Conservation (phyloP, 1,140 invertebrate species). For the Platorchestia sp. region DNA sequence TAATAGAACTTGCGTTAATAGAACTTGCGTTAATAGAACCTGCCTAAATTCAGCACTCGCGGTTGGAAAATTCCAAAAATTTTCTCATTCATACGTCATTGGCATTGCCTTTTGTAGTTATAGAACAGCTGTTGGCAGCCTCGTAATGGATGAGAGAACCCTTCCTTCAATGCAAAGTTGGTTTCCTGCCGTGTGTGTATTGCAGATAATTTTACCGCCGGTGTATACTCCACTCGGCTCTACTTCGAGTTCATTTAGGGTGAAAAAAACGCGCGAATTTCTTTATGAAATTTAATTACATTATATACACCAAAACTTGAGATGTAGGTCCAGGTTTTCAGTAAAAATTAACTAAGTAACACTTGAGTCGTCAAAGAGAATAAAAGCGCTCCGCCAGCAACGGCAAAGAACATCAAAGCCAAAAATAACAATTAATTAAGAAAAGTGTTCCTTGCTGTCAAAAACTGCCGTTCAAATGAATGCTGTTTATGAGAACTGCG, state of each 20-base stretch:
- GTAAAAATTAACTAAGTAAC: not conserved
- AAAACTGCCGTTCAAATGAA: not conserved
- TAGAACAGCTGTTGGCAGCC: not conserved
- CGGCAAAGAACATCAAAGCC: not conserved
- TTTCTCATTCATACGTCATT: not conserved
- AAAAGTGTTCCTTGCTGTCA: not conserved
- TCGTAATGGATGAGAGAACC: too few species aligned
- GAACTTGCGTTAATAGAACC: not conserved
- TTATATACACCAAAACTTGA: not conserved
- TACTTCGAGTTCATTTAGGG: not conserved
- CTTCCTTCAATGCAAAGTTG: too few species aligned
- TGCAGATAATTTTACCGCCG: not conserved
- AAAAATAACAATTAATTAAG: not conserved
- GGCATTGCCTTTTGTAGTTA: not conserved
- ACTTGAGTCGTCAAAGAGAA: not conserved
- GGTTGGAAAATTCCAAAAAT: not conserved
- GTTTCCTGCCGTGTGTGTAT: too few species aligned
- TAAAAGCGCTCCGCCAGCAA: not conserved
- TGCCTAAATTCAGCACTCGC: not conserved
- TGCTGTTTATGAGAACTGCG: not conserved
- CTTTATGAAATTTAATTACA: not conserved
- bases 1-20: not conserved
- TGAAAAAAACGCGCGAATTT: not conserved
- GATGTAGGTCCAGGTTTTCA: not conserved
- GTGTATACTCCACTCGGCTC: not conserved